A percentile compares a stretch with the other conserved stretches of the same genome.
These are phyloP conservation scores for Drosophila demipolita DNA, from an alignment of 2,888 invertebrate species.

Conservation along the genomic window DNA sequence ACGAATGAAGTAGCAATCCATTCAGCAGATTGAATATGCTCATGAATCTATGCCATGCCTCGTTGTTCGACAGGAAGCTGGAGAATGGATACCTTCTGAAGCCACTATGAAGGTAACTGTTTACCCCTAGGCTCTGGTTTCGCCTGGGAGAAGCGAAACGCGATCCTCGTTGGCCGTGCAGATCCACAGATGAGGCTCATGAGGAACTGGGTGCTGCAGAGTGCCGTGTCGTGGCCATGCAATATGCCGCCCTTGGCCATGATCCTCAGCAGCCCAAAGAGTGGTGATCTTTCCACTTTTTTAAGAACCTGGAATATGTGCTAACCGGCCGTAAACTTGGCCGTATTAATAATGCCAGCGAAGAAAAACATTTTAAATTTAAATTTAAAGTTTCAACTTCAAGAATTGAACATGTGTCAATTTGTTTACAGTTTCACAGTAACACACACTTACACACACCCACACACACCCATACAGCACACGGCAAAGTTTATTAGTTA, in stretches of 20 bases:
- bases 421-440: conserved; percentile 48
- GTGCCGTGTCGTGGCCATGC: conserved; percentile 89
- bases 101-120: conserved; percentile 85
- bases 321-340: conserved; percentile 87
- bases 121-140: conserved; percentile 82
- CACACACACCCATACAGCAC: neutral
- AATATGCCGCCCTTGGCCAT: conserved; percentile 92
- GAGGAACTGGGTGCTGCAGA: conserved; percentile 88
- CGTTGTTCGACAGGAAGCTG: conserved; percentile 86
- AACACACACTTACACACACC: conserved; percentile 29
- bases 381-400: neutral
- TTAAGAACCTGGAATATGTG: conserved; percentile 88
- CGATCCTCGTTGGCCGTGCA: conserved; percentile 81
- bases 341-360: conserved; percentile 85
- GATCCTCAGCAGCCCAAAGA: conserved; percentile 88
- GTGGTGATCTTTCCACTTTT: conserved; percentile 87
- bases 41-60: conserved; percentile 87
- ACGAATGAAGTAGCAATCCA: conserved; percentile 87
- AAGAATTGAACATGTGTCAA: conserved; percentile 32
- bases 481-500: conserved; percentile 67
- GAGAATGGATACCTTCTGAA: conserved; percentile 87
- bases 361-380: neutral
- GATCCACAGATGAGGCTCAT: conserved; percentile 87
- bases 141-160: conserved; percentile 62
- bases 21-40: conserved; percentile 86